Conservation (phyloP, 2,113 vertebrate species). For the Eudyptes chrysolophus region DNA sequence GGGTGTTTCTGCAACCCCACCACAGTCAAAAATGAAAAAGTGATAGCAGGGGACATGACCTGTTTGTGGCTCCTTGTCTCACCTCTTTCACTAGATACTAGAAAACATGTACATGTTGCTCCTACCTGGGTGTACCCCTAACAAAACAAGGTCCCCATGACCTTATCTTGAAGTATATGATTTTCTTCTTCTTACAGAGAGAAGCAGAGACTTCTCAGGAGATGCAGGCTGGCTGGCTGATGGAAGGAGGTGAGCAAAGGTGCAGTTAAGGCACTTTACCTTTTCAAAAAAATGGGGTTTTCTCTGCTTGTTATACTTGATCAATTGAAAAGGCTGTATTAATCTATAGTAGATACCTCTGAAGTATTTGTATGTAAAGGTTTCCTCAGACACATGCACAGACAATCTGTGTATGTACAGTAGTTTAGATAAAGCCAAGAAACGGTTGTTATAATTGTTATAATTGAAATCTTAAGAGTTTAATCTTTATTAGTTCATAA, state of each 20-base stretch:
- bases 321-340: background rate
- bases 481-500: background rate
- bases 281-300: background rate
- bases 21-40: background rate
- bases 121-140: background rate
- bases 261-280: background rate
- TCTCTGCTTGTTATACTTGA: background rate
- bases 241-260: background rate
- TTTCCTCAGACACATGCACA: background rate
- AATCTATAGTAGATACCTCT: background rate
- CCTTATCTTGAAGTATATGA: background rate
- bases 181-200: background rate
- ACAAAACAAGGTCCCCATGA: background rate
- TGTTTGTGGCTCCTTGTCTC: background rate
- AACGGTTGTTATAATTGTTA: background rate
- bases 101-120: background rate
- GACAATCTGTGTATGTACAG: background rate
- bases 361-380: background rate
- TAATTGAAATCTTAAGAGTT: background rate
- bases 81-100: background rate
- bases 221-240: background rate
- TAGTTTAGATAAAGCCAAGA: background rate
- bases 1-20: background rate
- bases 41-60: accelerated
- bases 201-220: background rate